Conservation (phyloP, 2,113 vertebrate genomes). For the Eupsittula cactorum region DNA sequence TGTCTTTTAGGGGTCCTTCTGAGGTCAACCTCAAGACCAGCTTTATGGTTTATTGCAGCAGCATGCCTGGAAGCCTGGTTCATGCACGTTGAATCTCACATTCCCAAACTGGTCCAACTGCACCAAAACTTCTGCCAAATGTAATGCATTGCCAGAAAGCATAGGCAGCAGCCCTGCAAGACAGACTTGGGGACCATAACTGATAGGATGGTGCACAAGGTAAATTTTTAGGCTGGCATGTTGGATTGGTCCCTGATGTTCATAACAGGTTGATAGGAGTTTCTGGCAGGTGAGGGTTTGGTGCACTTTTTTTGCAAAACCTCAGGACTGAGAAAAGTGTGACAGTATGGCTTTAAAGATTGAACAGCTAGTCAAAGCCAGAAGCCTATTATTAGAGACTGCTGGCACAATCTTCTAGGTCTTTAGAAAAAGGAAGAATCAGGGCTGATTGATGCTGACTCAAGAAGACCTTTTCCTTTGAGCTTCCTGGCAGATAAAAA, state of each 20-base stretch:
- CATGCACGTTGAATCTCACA: not conserved
- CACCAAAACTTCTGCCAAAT: not conserved
- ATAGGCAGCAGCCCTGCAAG: not conserved
- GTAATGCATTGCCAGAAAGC: not conserved
- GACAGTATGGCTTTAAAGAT: not conserved
- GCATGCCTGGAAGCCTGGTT: not conserved
- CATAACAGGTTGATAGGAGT: not conserved
- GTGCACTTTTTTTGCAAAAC: not conserved
- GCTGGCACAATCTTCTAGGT: not conserved
- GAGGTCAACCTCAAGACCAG: not conserved
- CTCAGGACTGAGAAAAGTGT: not conserved
- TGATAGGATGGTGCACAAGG: not conserved
- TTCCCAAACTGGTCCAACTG: not conserved
- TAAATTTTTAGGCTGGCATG: not conserved
- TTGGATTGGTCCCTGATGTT: not conserved
- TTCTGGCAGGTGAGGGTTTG: not conserved
- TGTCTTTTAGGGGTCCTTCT: not conserved
- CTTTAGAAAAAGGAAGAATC: not conserved
- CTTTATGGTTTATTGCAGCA: not conserved
- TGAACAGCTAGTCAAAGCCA: not conserved
- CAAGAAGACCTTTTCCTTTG: not conserved
- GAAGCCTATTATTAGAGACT: not conserved
- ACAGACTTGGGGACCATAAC: not conserved
- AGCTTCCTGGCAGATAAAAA: not conserved
- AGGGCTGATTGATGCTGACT: not conserved